phyloP scores from a whole-genome alignment of 2,113 vertebrate species.

The Dromas ardeola region DNA sequence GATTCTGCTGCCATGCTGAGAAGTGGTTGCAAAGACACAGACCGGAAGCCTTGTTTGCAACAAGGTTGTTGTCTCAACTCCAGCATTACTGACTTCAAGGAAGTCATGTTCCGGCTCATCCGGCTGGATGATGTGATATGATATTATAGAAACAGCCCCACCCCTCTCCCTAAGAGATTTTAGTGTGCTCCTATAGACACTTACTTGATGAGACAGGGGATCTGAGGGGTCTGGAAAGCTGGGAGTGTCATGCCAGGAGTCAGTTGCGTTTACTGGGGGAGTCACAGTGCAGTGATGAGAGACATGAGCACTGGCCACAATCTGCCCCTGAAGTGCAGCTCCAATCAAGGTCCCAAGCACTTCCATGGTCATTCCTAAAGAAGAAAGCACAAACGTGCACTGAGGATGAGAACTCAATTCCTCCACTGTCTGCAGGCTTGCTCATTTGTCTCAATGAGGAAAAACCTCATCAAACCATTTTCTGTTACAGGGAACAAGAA shows the following conservation, averaged over 20 bases:
- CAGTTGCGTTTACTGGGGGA: slow-evolving; percentile 70
- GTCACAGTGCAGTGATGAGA: slow-evolving; percentile 67
- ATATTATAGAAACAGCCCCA: neutral
- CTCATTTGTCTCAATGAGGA: neutral
- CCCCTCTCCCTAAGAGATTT: neutral
- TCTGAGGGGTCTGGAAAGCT: slow-evolving; percentile 70
- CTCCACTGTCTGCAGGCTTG: neutral
- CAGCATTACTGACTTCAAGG: neutral
- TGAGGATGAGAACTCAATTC: neutral
- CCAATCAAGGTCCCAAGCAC: slow-evolving; percentile 90
- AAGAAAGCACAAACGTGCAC: neutral
- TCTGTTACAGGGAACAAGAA: neutral
- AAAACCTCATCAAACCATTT: neutral
- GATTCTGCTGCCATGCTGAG: neutral
- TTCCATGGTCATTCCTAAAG: slow-evolving; percentile 93
- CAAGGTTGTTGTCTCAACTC: neutral
- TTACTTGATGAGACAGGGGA: slow-evolving; percentile 77
- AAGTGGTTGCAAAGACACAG: neutral
- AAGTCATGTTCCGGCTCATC: neutral
- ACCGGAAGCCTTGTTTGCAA: neutral
- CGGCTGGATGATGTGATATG: neutral
- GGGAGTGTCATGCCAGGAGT: slow-evolving; percentile 10
- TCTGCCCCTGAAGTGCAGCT: slow-evolving; percentile 90
- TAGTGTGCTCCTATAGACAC: neutral
- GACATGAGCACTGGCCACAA: slow-evolving; percentile 88